These are phyloP conservation scores for Poeciliopsis gracilis DNA, from an alignment of 2,797 vertebrate genomes.

Conservation along the genomic window DNA sequence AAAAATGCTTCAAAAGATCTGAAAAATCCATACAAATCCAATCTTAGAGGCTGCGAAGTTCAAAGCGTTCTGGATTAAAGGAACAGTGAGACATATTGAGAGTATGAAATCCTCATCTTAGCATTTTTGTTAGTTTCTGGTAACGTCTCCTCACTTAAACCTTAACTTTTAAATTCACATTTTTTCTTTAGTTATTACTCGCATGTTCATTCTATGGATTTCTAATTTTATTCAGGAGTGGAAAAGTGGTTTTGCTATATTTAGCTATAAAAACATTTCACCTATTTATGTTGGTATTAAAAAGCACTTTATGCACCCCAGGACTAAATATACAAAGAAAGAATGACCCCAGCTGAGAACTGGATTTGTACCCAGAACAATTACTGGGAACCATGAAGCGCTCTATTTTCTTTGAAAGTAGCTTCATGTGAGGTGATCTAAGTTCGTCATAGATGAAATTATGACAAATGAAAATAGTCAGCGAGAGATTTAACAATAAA, in stretches of 20 bases:
- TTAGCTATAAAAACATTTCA: not conserved
- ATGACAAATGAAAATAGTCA: not conserved
- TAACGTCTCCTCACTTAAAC: not conserved
- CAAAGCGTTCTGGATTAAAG: conserved; percentile 1
- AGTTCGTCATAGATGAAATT: not conserved
- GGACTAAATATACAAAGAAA: not conserved
- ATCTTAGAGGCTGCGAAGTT: not conserved
- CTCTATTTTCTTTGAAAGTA: not conserved
- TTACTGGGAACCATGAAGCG: not conserved
- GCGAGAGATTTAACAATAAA: not conserved
- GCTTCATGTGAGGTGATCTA: not conserved
- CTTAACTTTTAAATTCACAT: not conserved
- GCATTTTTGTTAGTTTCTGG: not conserved
- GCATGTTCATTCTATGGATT: not conserved
- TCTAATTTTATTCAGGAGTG: not conserved
- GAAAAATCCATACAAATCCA: not conserved
- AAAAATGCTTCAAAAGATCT: not conserved
- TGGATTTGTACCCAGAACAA: conserved; percentile 22
- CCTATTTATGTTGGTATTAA: not conserved
- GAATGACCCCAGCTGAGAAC: not conserved
- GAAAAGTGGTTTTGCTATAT: not conserved
- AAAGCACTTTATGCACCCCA: not conserved
- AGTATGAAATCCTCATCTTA: conserved; percentile 1
- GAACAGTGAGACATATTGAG: not conserved
- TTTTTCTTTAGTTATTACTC: not conserved